Evolutionary conservation across 37 sponge, comb jelly and placozoan species (phyloP).

Genomic region (Diacarnus erythraeanus): DNA sequence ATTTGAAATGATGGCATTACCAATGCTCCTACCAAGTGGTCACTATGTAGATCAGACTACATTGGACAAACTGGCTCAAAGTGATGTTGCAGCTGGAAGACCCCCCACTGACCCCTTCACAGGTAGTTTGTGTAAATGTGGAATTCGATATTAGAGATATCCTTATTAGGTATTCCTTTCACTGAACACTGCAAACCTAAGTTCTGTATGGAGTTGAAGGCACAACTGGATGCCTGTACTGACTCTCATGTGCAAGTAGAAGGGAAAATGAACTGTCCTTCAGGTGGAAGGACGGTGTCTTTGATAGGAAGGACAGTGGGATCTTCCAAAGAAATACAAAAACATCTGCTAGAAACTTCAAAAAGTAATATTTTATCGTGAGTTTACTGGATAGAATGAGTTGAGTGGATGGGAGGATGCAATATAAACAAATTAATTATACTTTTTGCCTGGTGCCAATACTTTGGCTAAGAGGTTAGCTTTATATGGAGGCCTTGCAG

Average conservation of each 20-base stretch:
- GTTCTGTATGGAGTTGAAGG: constrained; percentile 61
- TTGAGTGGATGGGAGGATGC: too few relatives aligned
- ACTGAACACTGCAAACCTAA: constrained; percentile 35
- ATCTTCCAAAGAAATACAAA: constrained; percentile 30
- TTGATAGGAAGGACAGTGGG: constrained; percentile 55
- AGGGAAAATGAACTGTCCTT: not conserved
- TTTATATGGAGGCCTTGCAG: not conserved
- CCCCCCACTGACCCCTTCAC: constrained; percentile 82
- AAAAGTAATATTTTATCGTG: too few relatives aligned
- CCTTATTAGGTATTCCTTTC: constrained; percentile 36
- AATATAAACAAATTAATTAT: too few relatives aligned
- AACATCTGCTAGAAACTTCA: constrained; percentile 14
- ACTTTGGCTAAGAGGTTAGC: too few relatives aligned
- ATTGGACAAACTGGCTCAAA: constrained; percentile 40
- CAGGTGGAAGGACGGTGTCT: too few relatives aligned
- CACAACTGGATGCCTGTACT: constrained; percentile 59
- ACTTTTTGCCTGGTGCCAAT: too few relatives aligned
- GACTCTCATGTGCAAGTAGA: constrained; percentile 20
- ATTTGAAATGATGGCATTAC: constrained; percentile 67
- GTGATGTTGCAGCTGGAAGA: constrained; percentile 57
- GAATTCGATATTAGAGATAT: not conserved
- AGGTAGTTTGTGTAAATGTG: constrained; percentile 36
- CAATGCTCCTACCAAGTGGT: constrained; percentile 83
- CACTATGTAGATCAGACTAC: constrained; percentile 78
- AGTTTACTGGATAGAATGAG: too few relatives aligned